Evolutionary conservation across 2,888 invertebrate genomes (phyloP).

Genomic region (Cryptocephalus moraei): DNA sequence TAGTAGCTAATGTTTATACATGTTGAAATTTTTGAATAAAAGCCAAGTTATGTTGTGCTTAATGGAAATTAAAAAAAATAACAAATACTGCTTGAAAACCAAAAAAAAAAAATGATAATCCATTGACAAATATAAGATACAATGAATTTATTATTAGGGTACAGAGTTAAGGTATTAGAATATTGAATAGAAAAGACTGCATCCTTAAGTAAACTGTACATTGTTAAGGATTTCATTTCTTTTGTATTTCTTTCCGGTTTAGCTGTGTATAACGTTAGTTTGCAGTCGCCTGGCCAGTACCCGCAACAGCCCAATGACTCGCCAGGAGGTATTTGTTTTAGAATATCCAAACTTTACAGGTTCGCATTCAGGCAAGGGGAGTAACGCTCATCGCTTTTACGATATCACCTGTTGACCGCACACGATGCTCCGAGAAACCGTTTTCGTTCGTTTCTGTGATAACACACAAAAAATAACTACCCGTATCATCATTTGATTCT

Average conservation of each 20-base stretch:
- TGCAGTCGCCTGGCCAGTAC: slow-evolving; percentile 32
- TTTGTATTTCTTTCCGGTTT: slow-evolving; percentile 30
- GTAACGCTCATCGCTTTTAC: no score
- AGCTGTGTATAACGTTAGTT: slow-evolving; percentile 28
- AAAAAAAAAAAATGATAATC: slow-evolving; percentile 35
- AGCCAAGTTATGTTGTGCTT: slow-evolving; percentile 31
- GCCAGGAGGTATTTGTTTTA: slow-evolving; percentile 1
- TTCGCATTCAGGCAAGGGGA: no score
- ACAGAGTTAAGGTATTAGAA: slow-evolving; percentile 35
- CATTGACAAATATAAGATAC: slow-evolving; percentile 40
- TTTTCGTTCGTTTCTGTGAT: no score
- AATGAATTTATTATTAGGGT: slow-evolving; percentile 41
- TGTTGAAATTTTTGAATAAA: slow-evolving; percentile 27
- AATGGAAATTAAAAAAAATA: slow-evolving; percentile 16
- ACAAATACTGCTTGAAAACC: slow-evolving; percentile 32
- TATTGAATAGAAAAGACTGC: slow-evolving; percentile 39
- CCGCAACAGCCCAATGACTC: slow-evolving; percentile 26
- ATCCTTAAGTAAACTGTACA: slow-evolving; percentile 36
- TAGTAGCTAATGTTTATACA: slow-evolving; percentile 31
- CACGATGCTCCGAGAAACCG: no score
- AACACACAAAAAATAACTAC: no score
- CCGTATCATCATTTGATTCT: no score
- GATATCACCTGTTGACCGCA: no score
- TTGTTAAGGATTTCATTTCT: slow-evolving; percentile 21
- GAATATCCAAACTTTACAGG: background rate